These are phyloP conservation scores for Diaphora mendica DNA, from an alignment of 2,888 invertebrate genomes.

Conservation along the genomic window DNA sequence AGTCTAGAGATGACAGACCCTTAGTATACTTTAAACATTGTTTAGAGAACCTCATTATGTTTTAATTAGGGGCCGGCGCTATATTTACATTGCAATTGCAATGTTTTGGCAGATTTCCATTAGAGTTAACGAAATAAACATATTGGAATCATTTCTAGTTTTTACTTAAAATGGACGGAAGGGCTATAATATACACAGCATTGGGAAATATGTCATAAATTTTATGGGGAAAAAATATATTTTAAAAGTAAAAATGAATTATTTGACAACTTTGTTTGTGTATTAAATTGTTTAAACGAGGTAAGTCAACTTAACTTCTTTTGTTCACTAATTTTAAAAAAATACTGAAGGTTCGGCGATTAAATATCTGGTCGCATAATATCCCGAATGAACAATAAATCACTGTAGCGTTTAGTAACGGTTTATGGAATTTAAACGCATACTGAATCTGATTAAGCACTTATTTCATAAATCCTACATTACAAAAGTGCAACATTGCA, in stretches of 20 bases:
- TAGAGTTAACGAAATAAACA: too few species aligned
- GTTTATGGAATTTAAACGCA: conserved; percentile 18
- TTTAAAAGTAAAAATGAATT: neutral
- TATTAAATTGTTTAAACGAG: neutral
- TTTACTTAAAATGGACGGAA: too few species aligned
- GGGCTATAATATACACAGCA: too few species aligned
- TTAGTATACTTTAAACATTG: neutral
- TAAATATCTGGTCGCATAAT: neutral
- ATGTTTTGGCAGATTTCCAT: too few species aligned
- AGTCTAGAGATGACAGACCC: neutral
- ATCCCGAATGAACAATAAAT: neutral
- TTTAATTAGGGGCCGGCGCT: too few species aligned
- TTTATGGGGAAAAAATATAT: neutral
- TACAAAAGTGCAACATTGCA: conserved; percentile 34
- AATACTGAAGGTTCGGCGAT: neutral
- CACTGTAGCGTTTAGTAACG: neutral
- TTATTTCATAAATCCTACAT: conserved; percentile 35
- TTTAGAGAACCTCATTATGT: neutral
- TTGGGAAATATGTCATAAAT: too few species aligned
- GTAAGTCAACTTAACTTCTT: neutral
- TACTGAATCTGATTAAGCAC: conserved; percentile 31
- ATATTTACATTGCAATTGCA: too few species aligned
- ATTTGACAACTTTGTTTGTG: neutral
- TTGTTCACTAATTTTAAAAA: neutral
- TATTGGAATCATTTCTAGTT: too few species aligned